phyloP scores from a whole-genome alignment of 2,888 invertebrate species.

The Dioctria linearis region DNA sequence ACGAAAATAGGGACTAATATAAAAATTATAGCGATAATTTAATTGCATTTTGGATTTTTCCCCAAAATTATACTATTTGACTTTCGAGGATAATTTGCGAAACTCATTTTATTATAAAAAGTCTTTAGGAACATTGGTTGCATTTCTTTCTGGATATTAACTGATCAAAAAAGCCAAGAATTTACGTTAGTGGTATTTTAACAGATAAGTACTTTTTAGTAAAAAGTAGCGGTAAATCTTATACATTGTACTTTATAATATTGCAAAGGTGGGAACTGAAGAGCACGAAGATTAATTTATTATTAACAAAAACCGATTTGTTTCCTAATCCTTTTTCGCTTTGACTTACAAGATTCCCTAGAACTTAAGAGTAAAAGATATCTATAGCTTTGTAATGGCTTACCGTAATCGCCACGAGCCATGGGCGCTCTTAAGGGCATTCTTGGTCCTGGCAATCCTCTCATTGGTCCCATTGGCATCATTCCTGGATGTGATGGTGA shows the following conservation, averaged over 20 bases:
- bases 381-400: slow-evolving; percentile 68
- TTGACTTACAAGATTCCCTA: slow-evolving; percentile 24
- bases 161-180: slow-evolving; percentile 35
- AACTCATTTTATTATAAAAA: slow-evolving; percentile 21
- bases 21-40: slow-evolving; percentile 45
- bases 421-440: slow-evolving; percentile 75
- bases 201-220: slow-evolving; percentile 15
- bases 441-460: slow-evolving; percentile 73
- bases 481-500: slow-evolving; percentile 83
- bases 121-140: slow-evolving; percentile 26
- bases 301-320: slow-evolving; percentile 19
- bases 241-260: slow-evolving; percentile 60
- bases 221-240: slow-evolving; percentile 58
- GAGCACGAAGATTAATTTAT: slow-evolving; percentile 42
- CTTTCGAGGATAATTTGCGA: slow-evolving; percentile 28
- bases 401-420: slow-evolving; percentile 91
- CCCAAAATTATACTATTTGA: slow-evolving; percentile 37
- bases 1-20: slow-evolving; percentile 47
- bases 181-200: slow-evolving; percentile 30
- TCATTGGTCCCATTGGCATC: slow-evolving; percentile 80
- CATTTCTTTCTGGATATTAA: slow-evolving; percentile 17
- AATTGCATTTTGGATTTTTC: slow-evolving; percentile 25
- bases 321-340: slow-evolving; percentile 29
- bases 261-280: slow-evolving; percentile 52
- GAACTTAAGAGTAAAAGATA: slow-evolving; percentile 17